Conservation (phyloP, 2,797 vertebrate species). For the Falco rusticolus region DNA sequence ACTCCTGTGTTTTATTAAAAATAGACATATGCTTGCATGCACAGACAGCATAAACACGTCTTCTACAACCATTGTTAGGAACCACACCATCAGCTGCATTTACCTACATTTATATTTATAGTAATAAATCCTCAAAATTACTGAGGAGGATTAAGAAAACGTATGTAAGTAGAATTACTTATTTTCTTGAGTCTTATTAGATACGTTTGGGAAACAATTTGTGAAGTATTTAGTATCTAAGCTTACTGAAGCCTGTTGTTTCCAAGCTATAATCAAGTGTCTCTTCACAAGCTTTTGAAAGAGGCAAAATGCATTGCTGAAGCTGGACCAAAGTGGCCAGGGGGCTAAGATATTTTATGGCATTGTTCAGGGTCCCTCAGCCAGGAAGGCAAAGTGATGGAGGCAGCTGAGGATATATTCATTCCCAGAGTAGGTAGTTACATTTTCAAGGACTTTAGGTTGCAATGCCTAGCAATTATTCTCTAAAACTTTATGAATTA, state of each 20-base stretch:
- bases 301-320: background rate
- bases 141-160: background rate
- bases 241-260: background rate
- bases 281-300: background rate
- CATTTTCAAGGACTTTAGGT: constrained; percentile 13
- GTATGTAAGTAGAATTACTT: background rate
- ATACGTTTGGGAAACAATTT: background rate
- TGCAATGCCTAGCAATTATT: background rate
- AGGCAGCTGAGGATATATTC: background rate
- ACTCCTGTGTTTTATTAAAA: background rate
- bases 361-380: background rate
- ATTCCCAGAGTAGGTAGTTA: background rate
- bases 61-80: background rate
- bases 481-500: background rate
- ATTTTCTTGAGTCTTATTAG: background rate
- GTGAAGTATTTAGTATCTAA: background rate
- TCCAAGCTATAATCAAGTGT: background rate
- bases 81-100: background rate
- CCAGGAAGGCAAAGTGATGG: background rate
- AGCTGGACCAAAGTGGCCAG: background rate
- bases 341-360: background rate
- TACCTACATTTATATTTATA: background rate
- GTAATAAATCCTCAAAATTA: background rate
- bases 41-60: background rate
- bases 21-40: no score